These are phyloP conservation scores for Poecilia gillii DNA, from an alignment of 2,797 vertebrate genomes.

Conservation along the genomic window DNA sequence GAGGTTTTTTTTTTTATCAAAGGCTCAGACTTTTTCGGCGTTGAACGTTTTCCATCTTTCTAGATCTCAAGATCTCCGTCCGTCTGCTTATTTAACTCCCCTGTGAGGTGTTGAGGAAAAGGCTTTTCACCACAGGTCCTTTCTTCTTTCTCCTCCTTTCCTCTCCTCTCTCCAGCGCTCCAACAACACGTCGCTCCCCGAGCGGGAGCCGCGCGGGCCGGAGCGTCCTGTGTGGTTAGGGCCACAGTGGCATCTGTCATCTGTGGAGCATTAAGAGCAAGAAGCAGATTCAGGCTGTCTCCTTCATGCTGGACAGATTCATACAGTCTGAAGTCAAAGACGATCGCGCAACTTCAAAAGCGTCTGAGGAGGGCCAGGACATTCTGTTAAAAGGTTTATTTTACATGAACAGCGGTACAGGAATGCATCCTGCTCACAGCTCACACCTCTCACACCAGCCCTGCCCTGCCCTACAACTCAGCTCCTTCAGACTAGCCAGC, in stretches of 20 bases:
- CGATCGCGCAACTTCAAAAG: background rate
- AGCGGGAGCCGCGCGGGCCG: conserved; percentile 12
- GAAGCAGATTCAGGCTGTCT: conserved; percentile 72
- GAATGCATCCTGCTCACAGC: background rate
- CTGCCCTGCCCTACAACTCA: no score
- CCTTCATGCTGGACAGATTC: conserved; percentile 65
- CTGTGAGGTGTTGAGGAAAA: conserved; percentile 53
- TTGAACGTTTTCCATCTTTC: conserved; percentile 27
- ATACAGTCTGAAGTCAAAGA: conserved; percentile 12
- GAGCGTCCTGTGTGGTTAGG: conserved; percentile 57
- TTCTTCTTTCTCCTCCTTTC: conserved; percentile 12
- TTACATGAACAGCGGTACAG: background rate
- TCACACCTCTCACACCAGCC: background rate
- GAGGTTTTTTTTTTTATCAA: conserved; percentile 42
- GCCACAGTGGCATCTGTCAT: conserved; percentile 44
- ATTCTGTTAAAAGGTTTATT: background rate
- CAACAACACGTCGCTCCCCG: conserved; percentile 13
- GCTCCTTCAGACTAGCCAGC: no score
- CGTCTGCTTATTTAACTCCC: conserved; percentile 44
- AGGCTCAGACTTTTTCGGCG: conserved; percentile 62
- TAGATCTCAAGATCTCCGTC: conserved; percentile 48
- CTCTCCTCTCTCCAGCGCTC: conserved; percentile 22
- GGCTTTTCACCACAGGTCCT: conserved; percentile 41
- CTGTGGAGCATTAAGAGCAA: conserved; percentile 72
- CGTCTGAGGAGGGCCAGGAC: background rate